These are phyloP conservation scores for Novumbra hubbsi DNA, from an alignment of 2,797 vertebrate genomes.

Conservation along the genomic window DNA sequence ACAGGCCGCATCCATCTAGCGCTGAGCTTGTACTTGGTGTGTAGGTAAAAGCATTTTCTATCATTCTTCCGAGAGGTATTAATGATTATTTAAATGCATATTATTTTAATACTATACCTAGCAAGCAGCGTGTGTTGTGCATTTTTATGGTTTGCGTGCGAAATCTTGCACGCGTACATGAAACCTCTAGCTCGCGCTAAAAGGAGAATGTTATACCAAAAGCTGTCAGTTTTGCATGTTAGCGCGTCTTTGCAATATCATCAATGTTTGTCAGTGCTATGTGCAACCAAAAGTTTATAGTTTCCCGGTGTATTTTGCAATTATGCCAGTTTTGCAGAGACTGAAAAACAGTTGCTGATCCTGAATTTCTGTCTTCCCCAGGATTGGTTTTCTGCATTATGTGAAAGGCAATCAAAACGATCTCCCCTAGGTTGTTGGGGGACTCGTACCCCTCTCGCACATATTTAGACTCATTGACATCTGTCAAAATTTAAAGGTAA, in stretches of 20 bases:
- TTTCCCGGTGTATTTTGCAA: constrained; percentile 40
- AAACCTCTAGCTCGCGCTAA: not conserved
- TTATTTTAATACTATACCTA: not conserved
- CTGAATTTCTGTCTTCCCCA: constrained; percentile 42
- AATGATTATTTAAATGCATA: constrained; percentile 30
- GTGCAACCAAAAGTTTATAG: constrained; percentile 39
- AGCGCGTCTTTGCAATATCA: constrained; percentile 33
- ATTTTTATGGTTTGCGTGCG: constrained; percentile 41
- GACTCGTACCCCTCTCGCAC: constrained; percentile 30
- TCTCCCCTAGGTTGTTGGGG: constrained; percentile 46
- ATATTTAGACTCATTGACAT: constrained; percentile 11
- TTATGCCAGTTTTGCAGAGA: constrained; percentile 37
- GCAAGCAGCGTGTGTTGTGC: constrained; percentile 10
- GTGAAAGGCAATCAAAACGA: constrained; percentile 54
- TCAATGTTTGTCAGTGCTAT: constrained; percentile 41
- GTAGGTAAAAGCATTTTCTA: constrained; percentile 65
- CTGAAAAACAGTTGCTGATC: constrained; percentile 38
- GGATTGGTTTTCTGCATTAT: constrained; percentile 55
- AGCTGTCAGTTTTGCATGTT: constrained; percentile 55
- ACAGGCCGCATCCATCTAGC: constrained; percentile 75
- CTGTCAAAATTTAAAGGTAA: constrained; percentile 16
- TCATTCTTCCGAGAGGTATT: constrained; percentile 37
- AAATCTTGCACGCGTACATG: constrained; percentile 17
- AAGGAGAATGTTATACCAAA: constrained; percentile 42
- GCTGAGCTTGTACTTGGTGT: constrained; percentile 63